A percentile compares a stretch with the other conserved stretches of the same genome.
Evolutionary conservation across 2,888 invertebrate species (phyloP).

Genomic region (Ophraella communa): DNA sequence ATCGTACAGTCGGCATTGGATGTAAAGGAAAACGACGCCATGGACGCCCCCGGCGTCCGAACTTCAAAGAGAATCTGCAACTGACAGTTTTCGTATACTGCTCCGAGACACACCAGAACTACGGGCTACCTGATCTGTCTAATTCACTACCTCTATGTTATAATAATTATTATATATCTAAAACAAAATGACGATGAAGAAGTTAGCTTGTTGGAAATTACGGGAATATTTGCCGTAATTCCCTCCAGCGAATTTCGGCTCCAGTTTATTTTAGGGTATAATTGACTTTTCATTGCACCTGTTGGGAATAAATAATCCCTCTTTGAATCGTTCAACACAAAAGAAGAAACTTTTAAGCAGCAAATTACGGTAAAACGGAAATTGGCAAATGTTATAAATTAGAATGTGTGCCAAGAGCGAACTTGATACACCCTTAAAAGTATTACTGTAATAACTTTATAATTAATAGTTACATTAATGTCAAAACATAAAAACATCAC

Average conservation of each 20-base stretch:
- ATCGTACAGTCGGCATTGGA: conserved; percentile 6
- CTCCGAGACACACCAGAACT: conserved; percentile 43
- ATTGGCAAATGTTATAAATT: neutral
- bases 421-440: too few relatives aligned
- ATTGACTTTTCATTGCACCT: neutral
- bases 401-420: neutral
- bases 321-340: neutral
- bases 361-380: too few relatives aligned
- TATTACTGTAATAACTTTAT: too few relatives aligned
- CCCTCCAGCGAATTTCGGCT: neutral
- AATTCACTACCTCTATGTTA: conserved; percentile 40
- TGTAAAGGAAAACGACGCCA: conserved; percentile 15
- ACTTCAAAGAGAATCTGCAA: conserved; percentile 52
- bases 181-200: conserved; percentile 22
- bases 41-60: conserved; percentile 25
- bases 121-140: conserved; percentile 44
- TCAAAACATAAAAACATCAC: too few relatives aligned
- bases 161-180: conserved; percentile 28
- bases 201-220: conserved; percentile 11
- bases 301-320: neutral
- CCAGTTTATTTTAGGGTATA: neutral
- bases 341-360: neutral
- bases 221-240: conserved; percentile 16
- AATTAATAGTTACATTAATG: too few relatives aligned
- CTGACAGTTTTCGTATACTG: conserved; percentile 49